These are phyloP conservation scores for Montipora foliosa DNA, from an alignment of 64 coral and sea anemone species.

Conservation along the genomic window DNA sequence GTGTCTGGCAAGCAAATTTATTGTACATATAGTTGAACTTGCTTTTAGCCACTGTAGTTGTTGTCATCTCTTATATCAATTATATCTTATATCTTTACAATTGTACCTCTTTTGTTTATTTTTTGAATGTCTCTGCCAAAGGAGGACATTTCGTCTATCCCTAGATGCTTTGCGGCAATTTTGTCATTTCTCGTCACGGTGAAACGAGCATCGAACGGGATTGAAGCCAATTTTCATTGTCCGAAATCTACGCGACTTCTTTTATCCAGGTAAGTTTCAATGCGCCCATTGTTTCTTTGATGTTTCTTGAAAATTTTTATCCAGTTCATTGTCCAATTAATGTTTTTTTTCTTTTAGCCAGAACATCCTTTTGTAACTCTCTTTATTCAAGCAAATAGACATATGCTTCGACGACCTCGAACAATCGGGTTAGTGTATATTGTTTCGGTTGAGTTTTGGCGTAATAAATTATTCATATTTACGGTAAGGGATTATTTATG, in stretches of 20 bases:
- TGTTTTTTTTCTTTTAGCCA: not conserved
- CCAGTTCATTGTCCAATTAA: not conserved
- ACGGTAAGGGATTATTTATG: not conserved
- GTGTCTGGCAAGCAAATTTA: too few species aligned
- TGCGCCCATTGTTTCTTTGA: not conserved
- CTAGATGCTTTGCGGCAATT: too few species aligned
- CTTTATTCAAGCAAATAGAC: not conserved
- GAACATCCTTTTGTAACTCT: not conserved
- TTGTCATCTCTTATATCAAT: too few species aligned
- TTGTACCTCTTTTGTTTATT: too few species aligned
- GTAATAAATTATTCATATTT: not conserved
- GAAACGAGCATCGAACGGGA: too few species aligned
- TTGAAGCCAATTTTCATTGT: not conserved
- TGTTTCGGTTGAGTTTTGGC: not conserved
- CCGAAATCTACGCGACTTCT: not conserved
- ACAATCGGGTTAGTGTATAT: not conserved
- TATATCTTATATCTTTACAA: too few species aligned
- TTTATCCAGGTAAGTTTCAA: not conserved
- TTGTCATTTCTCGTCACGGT: too few species aligned
- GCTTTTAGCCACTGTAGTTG: too few species aligned
- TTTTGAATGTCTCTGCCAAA: too few species aligned
- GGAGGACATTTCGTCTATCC: not conserved
- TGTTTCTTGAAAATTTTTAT: not conserved
- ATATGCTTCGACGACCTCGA: not conserved
- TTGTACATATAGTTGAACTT: too few species aligned